A percentile compares a stretch with the other conserved stretches of the same genome.
Evolutionary conservation across 1,140 invertebrate species (phyloP).

Genomic region (Scaptomyza hsui): DNA sequence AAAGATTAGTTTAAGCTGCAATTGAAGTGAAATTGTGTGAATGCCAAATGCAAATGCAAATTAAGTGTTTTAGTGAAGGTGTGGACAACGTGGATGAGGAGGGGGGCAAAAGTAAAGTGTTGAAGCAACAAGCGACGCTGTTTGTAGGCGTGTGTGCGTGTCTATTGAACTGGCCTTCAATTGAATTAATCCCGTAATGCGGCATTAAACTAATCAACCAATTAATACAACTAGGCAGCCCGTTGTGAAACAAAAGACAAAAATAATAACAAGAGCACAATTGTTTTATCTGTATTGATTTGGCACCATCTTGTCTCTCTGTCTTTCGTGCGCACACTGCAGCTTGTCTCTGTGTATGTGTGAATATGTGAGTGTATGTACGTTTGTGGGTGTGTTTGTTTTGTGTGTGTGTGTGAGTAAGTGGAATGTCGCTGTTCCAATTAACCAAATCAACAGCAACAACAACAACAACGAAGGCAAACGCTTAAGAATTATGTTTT

Average conservation of each 20-base stretch:
- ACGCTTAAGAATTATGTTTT: constrained; percentile 89
- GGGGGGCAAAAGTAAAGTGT: constrained; percentile 12
- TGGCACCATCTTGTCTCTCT: constrained; percentile 35
- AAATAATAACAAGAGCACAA: constrained; percentile 26
- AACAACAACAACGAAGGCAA: constrained; percentile 18
- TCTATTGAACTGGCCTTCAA: constrained; percentile 67
- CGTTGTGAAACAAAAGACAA: constrained; percentile 40
- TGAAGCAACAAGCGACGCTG: constrained; percentile 70
- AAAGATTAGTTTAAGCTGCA: constrained; percentile 55
- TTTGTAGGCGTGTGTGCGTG: constrained; percentile 30
- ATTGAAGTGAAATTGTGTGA: constrained; percentile 48
- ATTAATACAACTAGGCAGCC: constrained; percentile 50
- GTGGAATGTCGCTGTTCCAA: constrained; percentile 54
- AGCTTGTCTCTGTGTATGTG: constrained; percentile 4
- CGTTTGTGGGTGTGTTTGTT: constrained; percentile 9
- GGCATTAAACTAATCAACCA: constrained; percentile 65
- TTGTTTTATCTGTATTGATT: constrained; percentile 51
- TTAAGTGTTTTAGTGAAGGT: neutral
- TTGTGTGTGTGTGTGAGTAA: constrained; percentile 38
- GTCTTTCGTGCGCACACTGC: constrained; percentile 41
- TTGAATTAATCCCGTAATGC: constrained; percentile 61
- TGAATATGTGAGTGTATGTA: constrained; percentile 10
- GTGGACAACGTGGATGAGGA: neutral
- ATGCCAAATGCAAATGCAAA: constrained; percentile 33
- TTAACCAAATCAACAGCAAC: constrained; percentile 49